These are phyloP conservation scores for Scolopax bukidnonensis DNA, from an alignment of 2,797 vertebrate genomes.

Conservation along the genomic window DNA sequence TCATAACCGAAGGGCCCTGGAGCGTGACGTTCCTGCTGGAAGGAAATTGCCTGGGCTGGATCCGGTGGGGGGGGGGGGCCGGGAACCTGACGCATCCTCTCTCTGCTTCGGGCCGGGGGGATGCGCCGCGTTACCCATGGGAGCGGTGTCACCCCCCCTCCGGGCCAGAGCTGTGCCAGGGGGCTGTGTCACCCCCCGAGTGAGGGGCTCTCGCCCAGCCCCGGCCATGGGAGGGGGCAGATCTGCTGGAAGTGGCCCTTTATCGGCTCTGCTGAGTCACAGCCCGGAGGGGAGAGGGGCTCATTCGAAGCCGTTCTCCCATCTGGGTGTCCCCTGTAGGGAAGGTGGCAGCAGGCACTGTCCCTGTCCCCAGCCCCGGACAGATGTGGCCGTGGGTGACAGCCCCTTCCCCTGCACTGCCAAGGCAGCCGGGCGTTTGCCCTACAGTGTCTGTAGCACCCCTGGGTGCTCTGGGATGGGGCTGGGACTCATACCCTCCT, in stretches of 20 bases:
- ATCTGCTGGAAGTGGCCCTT: background rate
- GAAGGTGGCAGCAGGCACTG: background rate
- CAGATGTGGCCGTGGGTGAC: rapidly evolving
- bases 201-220: rapidly evolving
- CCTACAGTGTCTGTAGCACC: no score
- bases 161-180: no score
- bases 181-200: background rate
- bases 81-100: background rate
- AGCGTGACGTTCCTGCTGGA: conserved; percentile 55
- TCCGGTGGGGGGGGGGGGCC: background rate
- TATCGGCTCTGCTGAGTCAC: conserved; percentile 12
- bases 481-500: background rate
- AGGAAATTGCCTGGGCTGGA: conserved; percentile 60
- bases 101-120: rapidly evolving
- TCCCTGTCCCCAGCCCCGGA: background rate
- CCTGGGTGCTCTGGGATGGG: background rate
- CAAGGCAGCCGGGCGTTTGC: rapidly evolving
- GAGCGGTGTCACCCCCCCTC: rapidly evolving
- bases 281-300: background rate
- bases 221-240: rapidly evolving
- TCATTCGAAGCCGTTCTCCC: background rate
- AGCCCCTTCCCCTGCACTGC: rapidly evolving
- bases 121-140: rapidly evolving
- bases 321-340: rapidly evolving
- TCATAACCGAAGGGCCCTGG: conserved; percentile 66